Evolutionary conservation across 2,797 vertebrate species (phyloP), one percentile per base, ranked within the genome.

Genomic region (Euphonia xanthogaster): DNA sequence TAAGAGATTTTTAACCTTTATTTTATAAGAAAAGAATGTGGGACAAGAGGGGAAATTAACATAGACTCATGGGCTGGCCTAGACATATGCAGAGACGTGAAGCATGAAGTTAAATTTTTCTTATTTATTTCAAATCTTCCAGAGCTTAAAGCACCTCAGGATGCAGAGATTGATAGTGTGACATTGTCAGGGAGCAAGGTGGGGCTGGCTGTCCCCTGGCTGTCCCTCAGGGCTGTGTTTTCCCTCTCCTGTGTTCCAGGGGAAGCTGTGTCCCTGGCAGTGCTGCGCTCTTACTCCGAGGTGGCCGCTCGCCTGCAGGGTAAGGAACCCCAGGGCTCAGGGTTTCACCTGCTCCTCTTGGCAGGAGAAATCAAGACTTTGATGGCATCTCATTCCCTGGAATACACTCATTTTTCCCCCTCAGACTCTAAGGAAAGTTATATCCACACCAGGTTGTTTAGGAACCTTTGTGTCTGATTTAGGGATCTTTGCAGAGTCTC

Each of bases 261-360:
- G 99, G 98, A 99, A 63, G 98, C 98, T 7, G 98, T 99, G 85
- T 99, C 99, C 17, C 96, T 98, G 98, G 98, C 97, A 25, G 98
- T 99, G 61, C 97, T 99, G 82, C 97, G 91, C n/a, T 98, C 98
- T 3, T 99, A 98, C 75, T 31, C 96, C 3, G 98, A 99, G 71
- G 98, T 99, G 83, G 98, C 98, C 4, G 33, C 97, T 85, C 98
- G 85, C 51, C 97, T 99, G 89, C 96, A 98, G 98, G 99, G 99
- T 99, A 98, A 97, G 81, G 23, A 66, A 21, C 53, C 31, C 2
- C 19, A 14, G 44, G 13, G 42, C 58, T 68, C 31, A 17, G 55
- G 50, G 53, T 61, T 44, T 17, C 30, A 19, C 57, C 74, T 83
- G 50, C 28, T 27, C 30, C 33, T 67, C 2, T 12, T 45, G n/a